Base-by-base conservation (phyloP, 2,113 vertebrate genomes). In the Clinocottus analis region DNA sequence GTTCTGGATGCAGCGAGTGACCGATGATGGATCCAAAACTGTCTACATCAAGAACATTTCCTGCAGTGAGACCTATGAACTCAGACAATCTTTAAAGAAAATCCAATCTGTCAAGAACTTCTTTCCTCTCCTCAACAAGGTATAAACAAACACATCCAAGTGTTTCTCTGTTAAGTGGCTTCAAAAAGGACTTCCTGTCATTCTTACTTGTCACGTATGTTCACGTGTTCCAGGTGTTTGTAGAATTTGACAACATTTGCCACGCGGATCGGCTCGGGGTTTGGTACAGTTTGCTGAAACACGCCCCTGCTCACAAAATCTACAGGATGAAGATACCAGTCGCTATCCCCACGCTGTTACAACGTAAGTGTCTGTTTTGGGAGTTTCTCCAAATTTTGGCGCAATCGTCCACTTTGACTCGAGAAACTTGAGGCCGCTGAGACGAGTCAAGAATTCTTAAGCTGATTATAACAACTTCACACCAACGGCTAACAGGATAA, bases 51-150 rank as follows among this genome's bases (percentile, higher is more conserved):
- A 61, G 2, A 73, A 86, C 77, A 89, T 93, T 35, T 77, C 86
- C 1, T 68, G 3, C 0, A 55, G 10, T 1, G 79, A 93, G 16
- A 1, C 19, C 25, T 1, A 0, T 1, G 12, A 60, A 0, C 87
- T 92, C 16, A 58, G n/a, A 6, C 25, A 79, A 11, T 2, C 17
- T 25, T 7, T 91, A 60, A 37, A 1, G 2, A 81, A 70, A 53
- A 80, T 87, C 0, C 11, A 8, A 0, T 14, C 0, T 1, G 33
- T 89, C 10, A 69, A 0, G 13, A 86, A 89, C 75, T 89, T 25
- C 81, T 43, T 93, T 62, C 89, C 88, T 21, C 87, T 93, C 2
- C 84, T 92, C 31, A 85, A 89, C 71, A 88, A 90, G 92, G 92
- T 92, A 75, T 0, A 56, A 45, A 71, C 4, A 29, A 4, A 51